Percentiles rank a stretch among this genome's conserved stretches.
Conservation (phyloP, 2,113 vertebrate species). For the Megalops atlanticus region DNA sequence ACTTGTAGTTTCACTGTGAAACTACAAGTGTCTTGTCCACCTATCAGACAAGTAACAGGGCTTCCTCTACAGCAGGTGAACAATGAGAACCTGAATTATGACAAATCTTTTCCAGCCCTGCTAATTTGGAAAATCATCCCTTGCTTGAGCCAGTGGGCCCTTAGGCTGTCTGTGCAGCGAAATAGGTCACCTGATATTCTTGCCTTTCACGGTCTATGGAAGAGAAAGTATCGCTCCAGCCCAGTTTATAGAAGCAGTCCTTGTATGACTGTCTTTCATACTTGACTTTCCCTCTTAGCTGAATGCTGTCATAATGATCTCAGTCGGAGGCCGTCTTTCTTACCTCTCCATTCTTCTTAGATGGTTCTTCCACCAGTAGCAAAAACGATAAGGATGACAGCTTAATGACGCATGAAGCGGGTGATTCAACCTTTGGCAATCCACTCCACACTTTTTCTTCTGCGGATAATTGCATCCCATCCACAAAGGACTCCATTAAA, state of each 20-base stretch:
- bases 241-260: slow-evolving; percentile 49
- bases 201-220: slow-evolving; percentile 47
- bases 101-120: slow-evolving; percentile 34
- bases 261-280: slow-evolving; percentile 58
- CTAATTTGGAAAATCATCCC: slow-evolving; percentile 46
- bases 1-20: background rate
- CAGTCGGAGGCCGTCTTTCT: slow-evolving; percentile 29
- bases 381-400: slow-evolving; percentile 57
- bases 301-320: slow-evolving; percentile 56
- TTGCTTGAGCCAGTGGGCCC: slow-evolving; percentile 31
- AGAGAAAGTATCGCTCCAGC: slow-evolving; percentile 26
- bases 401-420: slow-evolving; percentile 51
- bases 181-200: slow-evolving; percentile 61
- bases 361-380: slow-evolving; percentile 44
- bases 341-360: slow-evolving; percentile 42
- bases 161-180: slow-evolving; percentile 38
- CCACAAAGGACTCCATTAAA: slow-evolving; percentile 51
- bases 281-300: slow-evolving; percentile 44
- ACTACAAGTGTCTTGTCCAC: background rate
- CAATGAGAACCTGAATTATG: slow-evolving; percentile 27
- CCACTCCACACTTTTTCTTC: slow-evolving; percentile 41
- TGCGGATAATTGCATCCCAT: slow-evolving; percentile 36
- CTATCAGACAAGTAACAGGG: background rate
- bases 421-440: slow-evolving; percentile 51
- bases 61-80: background rate